phyloP scores from a whole-genome alignment of 2,888 invertebrate genomes.

The Andrena camellia region DNA sequence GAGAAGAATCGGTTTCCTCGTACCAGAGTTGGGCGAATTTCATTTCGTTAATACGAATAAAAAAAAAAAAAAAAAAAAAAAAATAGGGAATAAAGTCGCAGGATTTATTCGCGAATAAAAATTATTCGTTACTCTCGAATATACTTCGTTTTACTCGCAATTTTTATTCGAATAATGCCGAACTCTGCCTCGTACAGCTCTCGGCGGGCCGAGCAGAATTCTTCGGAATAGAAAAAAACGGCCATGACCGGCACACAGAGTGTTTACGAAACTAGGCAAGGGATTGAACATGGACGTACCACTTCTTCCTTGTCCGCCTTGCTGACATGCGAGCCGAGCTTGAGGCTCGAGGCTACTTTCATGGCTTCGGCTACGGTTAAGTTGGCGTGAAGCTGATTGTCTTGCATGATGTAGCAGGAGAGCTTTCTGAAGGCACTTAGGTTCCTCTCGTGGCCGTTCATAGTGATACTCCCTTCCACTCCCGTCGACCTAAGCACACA shows the following conservation, averaged over 20 bases:
- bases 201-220: neutral
- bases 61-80: too few relatives aligned
- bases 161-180: too few relatives aligned
- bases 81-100: too few relatives aligned
- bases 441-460: conserved; percentile 94
- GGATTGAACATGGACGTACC: conserved; percentile 87
- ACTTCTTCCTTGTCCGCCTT: conserved; percentile 92
- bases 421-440: conserved; percentile 95
- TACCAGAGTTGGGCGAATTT: too few relatives aligned
- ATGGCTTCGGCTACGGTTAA: conserved; percentile 97
- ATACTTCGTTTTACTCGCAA: too few relatives aligned
- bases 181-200: neutral
- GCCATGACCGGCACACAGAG: neutral
- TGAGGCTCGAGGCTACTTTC: conserved; percentile 96
- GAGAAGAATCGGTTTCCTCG: too few relatives aligned
- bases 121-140: too few relatives aligned
- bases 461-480: conserved; percentile 93
- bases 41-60: too few relatives aligned
- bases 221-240: neutral
- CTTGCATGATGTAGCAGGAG: conserved; percentile 99
- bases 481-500: conserved; percentile 89
- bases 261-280: neutral
- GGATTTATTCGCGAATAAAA: too few relatives aligned
- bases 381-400: conserved; percentile 96
- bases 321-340: conserved; percentile 91